phyloP scores from a whole-genome alignment of 2,888 invertebrate genomes.

The Lasius platythorax region DNA sequence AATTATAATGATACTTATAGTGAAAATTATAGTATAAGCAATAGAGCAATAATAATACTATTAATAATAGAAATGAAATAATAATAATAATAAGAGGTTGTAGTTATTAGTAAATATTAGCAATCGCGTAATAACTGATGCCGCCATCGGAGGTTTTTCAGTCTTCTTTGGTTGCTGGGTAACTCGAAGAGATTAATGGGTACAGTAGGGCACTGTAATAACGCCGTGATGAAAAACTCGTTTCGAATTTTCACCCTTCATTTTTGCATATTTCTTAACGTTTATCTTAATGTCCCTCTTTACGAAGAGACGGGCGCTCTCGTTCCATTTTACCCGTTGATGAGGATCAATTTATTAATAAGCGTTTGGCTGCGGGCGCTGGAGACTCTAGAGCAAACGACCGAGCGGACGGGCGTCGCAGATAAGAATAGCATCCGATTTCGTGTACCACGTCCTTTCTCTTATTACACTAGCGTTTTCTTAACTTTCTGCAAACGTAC shows the following conservation, averaged over 20 bases:
- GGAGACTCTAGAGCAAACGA: conserved; percentile 64
- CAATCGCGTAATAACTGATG: conserved; percentile 82
- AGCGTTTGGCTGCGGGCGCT: conserved; percentile 74
- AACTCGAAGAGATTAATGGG: conserved; percentile 85
- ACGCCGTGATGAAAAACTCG: conserved; percentile 63
- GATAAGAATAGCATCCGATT: conserved; percentile 66
- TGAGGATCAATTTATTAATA: conserved; percentile 82
- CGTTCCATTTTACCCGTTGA: conserved; percentile 77
- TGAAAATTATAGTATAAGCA: conserved; percentile 54
- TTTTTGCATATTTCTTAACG: conserved; percentile 22
- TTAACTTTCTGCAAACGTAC: conserved; percentile 45
- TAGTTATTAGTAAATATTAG: conserved; percentile 75
- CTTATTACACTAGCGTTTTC: conserved; percentile 47
- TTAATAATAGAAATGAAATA: conserved; percentile 64
- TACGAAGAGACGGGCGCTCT: conserved; percentile 70
- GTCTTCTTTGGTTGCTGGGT: conserved; percentile 88
- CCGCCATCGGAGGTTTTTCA: conserved; percentile 86
- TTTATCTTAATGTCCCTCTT: conserved; percentile 56
- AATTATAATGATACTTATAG: conserved; percentile 39
- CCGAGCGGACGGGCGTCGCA: conserved; percentile 62
- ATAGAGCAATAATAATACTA: conserved; percentile 57
- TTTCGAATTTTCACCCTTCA: conserved; percentile 36
- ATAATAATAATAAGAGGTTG: conserved; percentile 67
- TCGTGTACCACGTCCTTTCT: conserved; percentile 48
- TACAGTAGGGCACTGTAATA: conserved; percentile 68